Conservation (phyloP, 2,113 vertebrate genomes). For the Sphaerodactylus townsendi region DNA sequence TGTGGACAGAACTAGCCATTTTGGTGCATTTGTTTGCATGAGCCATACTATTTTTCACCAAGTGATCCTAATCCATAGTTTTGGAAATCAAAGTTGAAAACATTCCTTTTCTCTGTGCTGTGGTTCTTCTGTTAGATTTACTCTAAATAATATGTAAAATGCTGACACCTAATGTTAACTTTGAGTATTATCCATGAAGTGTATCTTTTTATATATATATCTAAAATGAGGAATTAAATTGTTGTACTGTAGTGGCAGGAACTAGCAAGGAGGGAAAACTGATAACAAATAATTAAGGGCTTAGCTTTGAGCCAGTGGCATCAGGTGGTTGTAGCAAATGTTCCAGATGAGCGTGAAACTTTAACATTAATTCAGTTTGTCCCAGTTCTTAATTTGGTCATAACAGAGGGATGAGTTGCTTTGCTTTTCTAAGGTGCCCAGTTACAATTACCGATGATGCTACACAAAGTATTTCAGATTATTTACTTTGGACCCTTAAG, state of each 20-base stretch:
- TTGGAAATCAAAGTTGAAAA: constrained; percentile 49
- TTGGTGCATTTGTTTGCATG: constrained; percentile 8
- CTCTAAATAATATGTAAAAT: constrained; percentile 78
- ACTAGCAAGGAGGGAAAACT: neutral
- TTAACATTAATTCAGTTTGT: neutral
- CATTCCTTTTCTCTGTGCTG: neutral
- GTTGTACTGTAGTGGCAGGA: neutral
- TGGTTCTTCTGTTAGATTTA: constrained; percentile 47
- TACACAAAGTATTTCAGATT: neutral
- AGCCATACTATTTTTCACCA: constrained; percentile 35
- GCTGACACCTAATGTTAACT: constrained; percentile 81
- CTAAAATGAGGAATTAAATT: constrained; percentile 10
- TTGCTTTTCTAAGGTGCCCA: neutral
- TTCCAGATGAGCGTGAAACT: neutral
- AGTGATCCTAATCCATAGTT: constrained; percentile 35
- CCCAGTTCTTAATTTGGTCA: neutral
- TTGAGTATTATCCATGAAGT: constrained; percentile 70
- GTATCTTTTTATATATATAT: constrained; percentile 40
- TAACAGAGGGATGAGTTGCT: neutral
- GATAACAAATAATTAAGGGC: constrained; percentile 36
- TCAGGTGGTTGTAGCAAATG: constrained; percentile 9
- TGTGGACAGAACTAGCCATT: constrained; percentile 52
- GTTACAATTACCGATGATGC: neutral
- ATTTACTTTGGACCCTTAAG: neutral
- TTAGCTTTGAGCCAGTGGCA: too few relatives aligned